Percentiles rank a stretch among this genome's conserved stretches.
These are phyloP conservation scores for Girardinus metallicus DNA, from an alignment of 2,797 vertebrate species.

Conservation along the genomic window DNA sequence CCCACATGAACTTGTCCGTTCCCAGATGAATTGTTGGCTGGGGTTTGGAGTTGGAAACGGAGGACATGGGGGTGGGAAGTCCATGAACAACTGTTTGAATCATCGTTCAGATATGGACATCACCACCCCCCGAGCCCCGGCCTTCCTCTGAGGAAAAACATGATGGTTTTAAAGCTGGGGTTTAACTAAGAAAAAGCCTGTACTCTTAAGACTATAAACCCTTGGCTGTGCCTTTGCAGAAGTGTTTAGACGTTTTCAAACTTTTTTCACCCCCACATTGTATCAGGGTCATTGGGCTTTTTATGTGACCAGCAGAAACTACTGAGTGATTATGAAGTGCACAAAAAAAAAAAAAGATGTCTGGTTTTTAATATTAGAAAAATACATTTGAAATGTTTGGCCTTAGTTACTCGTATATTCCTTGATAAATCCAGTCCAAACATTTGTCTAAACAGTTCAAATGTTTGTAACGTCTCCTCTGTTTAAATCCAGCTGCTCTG, in stretches of 20 bases:
- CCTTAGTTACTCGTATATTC: not conserved
- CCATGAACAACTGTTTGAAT: constrained; percentile 32
- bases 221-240: not conserved
- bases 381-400: not conserved
- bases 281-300: not conserved
- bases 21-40: constrained; percentile 47
- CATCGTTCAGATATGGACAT: constrained; percentile 24
- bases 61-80: constrained; percentile 38
- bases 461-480: not conserved
- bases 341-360: not conserved
- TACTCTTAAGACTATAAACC: not conserved
- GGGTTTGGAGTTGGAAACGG: constrained; percentile 55
- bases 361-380: not conserved
- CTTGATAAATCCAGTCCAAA: not conserved
- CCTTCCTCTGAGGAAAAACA: not conserved
- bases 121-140: not conserved
- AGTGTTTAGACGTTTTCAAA: not conserved
- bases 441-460: not conserved
- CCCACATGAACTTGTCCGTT: constrained; percentile 34
- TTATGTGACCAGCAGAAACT: not conserved
- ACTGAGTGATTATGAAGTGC: not conserved
- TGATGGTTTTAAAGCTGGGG: constrained; percentile 22
- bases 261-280: accelerated
- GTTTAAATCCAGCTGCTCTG: not conserved
- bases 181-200: constrained; percentile 6